Conservation (phyloP, 2,113 vertebrate genomes). For the Corythornis madagascariensis region DNA sequence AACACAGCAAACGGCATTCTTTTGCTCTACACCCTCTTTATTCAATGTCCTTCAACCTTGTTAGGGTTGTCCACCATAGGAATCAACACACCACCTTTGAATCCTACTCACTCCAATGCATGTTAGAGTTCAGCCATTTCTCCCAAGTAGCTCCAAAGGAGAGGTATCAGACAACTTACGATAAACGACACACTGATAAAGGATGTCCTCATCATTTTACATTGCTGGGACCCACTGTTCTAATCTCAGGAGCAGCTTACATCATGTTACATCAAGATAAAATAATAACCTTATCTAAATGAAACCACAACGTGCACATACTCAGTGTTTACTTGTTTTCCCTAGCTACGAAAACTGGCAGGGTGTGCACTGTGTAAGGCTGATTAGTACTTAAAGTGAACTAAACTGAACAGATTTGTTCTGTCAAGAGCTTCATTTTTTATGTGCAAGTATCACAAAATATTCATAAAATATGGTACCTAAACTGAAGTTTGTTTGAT, state of each 20-base stretch:
- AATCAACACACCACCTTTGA: background rate
- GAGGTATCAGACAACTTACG: background rate
- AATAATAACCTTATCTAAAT: background rate
- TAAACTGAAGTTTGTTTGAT: background rate
- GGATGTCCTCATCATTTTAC: background rate
- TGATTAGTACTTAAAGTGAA: background rate
- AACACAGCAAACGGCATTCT: background rate
- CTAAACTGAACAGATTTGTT: background rate
- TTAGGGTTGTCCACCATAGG: fast-evolving
- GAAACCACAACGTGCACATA: fast-evolving
- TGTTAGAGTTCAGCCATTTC: background rate
- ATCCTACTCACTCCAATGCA: background rate
- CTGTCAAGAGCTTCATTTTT: background rate
- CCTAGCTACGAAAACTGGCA: background rate
- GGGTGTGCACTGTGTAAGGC: background rate
- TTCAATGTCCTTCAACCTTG: background rate
- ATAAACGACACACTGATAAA: background rate
- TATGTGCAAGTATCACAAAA: background rate
- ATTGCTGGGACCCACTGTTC: background rate
- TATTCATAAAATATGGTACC: background rate
- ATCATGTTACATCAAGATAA: background rate
- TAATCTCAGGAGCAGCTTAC: background rate
- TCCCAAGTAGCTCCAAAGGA: fast-evolving
- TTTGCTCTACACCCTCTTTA: background rate
- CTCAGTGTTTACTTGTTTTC: background rate